A percentile compares a stretch with the other conserved stretches of the same genome.
phyloP scores from a whole-genome alignment of 2,888 invertebrate species.

The Kuschelorhynchus macadamiae region DNA sequence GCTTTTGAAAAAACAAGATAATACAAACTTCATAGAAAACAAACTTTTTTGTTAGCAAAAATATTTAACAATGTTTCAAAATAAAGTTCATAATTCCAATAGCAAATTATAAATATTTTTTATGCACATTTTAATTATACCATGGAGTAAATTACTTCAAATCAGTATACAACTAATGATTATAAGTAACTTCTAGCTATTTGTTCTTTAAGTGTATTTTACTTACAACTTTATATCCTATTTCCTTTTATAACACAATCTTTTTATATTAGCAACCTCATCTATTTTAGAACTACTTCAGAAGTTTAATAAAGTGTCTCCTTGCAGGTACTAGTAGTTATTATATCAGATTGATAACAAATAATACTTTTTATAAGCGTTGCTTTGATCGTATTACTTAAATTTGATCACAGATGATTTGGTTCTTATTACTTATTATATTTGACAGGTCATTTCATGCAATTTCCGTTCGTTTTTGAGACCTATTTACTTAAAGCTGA shows the following conservation, averaged over 20 bases:
- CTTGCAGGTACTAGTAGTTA: slow-evolving; percentile 49
- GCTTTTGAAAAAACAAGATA: too few relatives aligned
- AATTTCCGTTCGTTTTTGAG: slow-evolving; percentile 22
- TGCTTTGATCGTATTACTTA: slow-evolving; percentile 47
- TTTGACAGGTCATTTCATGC: slow-evolving; percentile 35
- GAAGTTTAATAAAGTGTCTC: slow-evolving; percentile 39
- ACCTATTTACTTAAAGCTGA: slow-evolving; percentile 31
- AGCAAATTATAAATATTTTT: too few relatives aligned
- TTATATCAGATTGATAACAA: slow-evolving; percentile 40
- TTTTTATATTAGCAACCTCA: slow-evolving; percentile 23
- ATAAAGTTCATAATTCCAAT: too few relatives aligned
- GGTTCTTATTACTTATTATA: slow-evolving; percentile 46
- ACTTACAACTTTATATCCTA: slow-evolving; percentile 33
- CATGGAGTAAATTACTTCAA: slow-evolving; percentile 3
- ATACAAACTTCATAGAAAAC: too few relatives aligned
- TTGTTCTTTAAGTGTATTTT: slow-evolving; percentile 2
- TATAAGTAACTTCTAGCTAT: slow-evolving; percentile 17
- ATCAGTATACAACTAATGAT: slow-evolving; percentile 9
- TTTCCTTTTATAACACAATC: neutral
- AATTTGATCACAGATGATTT: slow-evolving; percentile 48
- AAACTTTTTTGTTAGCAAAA: too few relatives aligned
- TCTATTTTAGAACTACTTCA: slow-evolving; percentile 19
- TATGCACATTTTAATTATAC: neutral
- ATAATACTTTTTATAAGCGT: slow-evolving; percentile 43
- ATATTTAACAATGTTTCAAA: too few relatives aligned